A percentile compares a stretch with the other conserved stretches of the same genome.
phyloP scores from a whole-genome alignment of 2,113 vertebrate species.

The Larimichthys polyactis region DNA sequence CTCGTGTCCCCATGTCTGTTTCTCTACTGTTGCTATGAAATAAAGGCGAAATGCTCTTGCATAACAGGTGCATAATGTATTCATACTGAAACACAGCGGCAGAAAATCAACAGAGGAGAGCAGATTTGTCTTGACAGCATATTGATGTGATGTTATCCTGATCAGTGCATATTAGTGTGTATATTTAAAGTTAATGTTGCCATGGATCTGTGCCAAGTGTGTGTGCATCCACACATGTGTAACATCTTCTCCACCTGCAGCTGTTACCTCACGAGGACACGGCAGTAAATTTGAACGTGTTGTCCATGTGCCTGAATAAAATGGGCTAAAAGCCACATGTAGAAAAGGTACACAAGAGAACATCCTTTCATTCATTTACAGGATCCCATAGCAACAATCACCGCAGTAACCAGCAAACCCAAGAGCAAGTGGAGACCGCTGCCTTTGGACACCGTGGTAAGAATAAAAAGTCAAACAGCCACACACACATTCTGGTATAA shows the following conservation, averaged over 20 bases:
- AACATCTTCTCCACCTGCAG: slow-evolving; percentile 15
- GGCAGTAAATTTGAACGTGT: slow-evolving; percentile 26
- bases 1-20: too few relatives aligned
- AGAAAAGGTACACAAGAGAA: slow-evolving; percentile 32
- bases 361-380: slow-evolving; percentile 76
- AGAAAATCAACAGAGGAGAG: neutral
- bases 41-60: neutral
- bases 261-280: slow-evolving; percentile 4
- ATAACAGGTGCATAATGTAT: slow-evolving; percentile 11
- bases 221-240: neutral
- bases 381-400: slow-evolving; percentile 93
- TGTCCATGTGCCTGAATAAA: slow-evolving; percentile 42
- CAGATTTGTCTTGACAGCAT: neutral
- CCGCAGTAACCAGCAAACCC: slow-evolving; percentile 92
- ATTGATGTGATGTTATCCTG: neutral
- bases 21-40: too few relatives aligned
- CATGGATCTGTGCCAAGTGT: too few relatives aligned
- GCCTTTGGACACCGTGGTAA: slow-evolving; percentile 97
- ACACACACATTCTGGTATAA: neutral
- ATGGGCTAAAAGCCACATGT: slow-evolving; percentile 30
- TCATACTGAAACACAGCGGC: neutral
- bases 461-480: slow-evolving; percentile 58
- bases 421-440: slow-evolving; percentile 98
- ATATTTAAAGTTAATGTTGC: neutral
- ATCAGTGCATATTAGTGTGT: neutral